phyloP scores from a whole-genome alignment of 1,140 invertebrate species.

The Belonocnema kinseyi region DNA sequence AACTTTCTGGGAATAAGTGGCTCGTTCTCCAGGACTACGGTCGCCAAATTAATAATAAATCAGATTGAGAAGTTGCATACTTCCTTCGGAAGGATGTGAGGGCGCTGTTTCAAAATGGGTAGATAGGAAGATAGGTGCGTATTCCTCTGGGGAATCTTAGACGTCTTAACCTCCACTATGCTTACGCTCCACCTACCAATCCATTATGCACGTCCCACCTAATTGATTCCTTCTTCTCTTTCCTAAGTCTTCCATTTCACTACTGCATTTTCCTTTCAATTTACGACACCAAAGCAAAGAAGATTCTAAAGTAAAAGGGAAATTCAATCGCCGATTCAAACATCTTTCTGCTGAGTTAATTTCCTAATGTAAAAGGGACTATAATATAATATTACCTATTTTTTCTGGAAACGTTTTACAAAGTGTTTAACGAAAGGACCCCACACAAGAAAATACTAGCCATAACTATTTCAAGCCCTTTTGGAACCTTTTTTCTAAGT shows the following conservation, averaged over 20 bases:
- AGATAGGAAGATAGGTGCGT: conserved; percentile 60
- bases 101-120: conserved; percentile 56
- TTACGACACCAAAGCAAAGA: background rate
- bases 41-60: conserved; percentile 70
- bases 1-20: conserved; percentile 12
- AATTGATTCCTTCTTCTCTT: conserved; percentile 65
- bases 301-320: background rate
- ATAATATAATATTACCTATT: too few species aligned
- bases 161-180: conserved; percentile 63
- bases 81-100: conserved; percentile 63
- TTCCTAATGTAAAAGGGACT: too few species aligned
- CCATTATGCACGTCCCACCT: conserved; percentile 66
- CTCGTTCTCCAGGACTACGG: conserved; percentile 45
- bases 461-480: too few species aligned
- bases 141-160: conserved; percentile 67
- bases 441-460: too few species aligned
- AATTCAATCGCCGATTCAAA: background rate
- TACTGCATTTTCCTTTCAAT: conserved; percentile 19
- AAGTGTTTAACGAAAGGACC: too few species aligned
- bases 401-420: too few species aligned
- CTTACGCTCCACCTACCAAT: conserved; percentile 59
- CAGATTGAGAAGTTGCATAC: conserved; percentile 67
- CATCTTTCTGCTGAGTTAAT: too few species aligned
- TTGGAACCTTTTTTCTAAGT: too few species aligned
- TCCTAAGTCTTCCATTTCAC: conserved; percentile 32